Evolutionary conservation across 2,797 vertebrate species (phyloP).

Genomic region (Spondyliosoma cantharus): DNA sequence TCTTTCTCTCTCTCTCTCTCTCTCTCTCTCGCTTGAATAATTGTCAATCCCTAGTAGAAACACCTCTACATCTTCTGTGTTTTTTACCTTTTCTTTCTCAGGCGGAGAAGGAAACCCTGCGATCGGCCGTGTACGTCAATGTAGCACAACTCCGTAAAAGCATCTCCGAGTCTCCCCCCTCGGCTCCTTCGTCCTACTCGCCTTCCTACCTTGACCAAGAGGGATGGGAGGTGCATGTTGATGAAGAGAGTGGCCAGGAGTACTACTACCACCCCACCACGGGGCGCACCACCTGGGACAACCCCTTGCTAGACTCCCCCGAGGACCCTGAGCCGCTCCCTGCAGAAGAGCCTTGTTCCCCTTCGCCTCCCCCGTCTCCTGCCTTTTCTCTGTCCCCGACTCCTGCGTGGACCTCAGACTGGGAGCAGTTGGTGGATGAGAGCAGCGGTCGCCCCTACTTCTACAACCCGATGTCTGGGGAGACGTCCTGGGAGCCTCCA

Average conservation of each 20-base stretch:
- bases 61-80: not conserved
- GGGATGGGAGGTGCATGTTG: constrained; percentile 92
- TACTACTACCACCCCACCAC: constrained; percentile 92
- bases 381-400: constrained; percentile 67
- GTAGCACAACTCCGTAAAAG: constrained; percentile 83
- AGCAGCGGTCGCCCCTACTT: constrained; percentile 89
- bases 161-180: constrained; percentile 42
- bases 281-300: constrained; percentile 93
- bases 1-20: too few species aligned
- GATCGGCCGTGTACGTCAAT: constrained; percentile 88
- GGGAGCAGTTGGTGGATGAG: constrained; percentile 91
- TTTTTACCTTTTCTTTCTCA: constrained; percentile 39
- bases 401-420: constrained; percentile 78
- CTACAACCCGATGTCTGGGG: constrained; percentile 91
- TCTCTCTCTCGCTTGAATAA: too few species aligned
- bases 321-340: constrained; percentile 56
- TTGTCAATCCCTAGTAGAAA: not conserved
- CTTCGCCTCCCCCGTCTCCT: constrained; percentile 74
- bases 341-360: constrained; percentile 48
- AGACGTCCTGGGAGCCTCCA: constrained; percentile 93
- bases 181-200: constrained; percentile 51
- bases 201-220: constrained; percentile 67
- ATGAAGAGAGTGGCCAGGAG: constrained; percentile 88
- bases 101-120: constrained; percentile 73
- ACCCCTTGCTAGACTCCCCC: constrained; percentile 80